Base-by-base conservation (phyloP, 1,140 invertebrate species). In the Nylanderia fulva region DNA sequence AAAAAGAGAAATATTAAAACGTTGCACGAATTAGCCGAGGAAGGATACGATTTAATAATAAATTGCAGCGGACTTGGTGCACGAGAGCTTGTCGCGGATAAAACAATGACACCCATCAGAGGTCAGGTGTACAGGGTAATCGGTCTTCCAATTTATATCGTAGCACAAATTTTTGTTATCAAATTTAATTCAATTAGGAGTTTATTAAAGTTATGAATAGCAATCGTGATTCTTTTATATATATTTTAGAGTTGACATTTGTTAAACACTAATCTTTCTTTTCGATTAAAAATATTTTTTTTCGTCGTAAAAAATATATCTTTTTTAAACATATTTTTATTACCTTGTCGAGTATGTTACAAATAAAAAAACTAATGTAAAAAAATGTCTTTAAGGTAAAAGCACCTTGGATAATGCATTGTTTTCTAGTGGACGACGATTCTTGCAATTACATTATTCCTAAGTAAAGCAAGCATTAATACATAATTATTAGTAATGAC, bases 51-150 rank as follows among this genome's bases (percentile, higher is more conserved):
- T 92, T 94, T 97, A 1, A 94, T 98, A 42, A 95, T 98, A 33
- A 98, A 98, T 92, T 98, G 97, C 89, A 95, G 96, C 29, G 97
- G 97, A 0, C 91, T 98, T 0, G 95, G 95, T 11, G 95, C 97
- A 7, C 92, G 93, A 76, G 36, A 94, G 4, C 92, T 97, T 7
- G 95, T 96, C 2, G 92, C 93, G 8, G 97, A 98, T 94, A 27
- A 75, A 27, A 84, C 76, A 87, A 93, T 97, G 21, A 90, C 91
- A 85, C 95, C 97, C 8, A 95, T 97, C n/a, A 95, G 97, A 87
- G 97, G 97, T 24, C 97, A 98, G 94, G 95, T 98, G 13, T 91
- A 94, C 9, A 95, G 96, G 86, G 96, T 96, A 94, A 94, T 66
- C 80, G 21, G 71, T 13, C 1, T n/a, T 82, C 11, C 13, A 58